Evolutionary conservation across 2,797 vertebrate species (phyloP).

Genomic region (Serranus cabrilla): DNA sequence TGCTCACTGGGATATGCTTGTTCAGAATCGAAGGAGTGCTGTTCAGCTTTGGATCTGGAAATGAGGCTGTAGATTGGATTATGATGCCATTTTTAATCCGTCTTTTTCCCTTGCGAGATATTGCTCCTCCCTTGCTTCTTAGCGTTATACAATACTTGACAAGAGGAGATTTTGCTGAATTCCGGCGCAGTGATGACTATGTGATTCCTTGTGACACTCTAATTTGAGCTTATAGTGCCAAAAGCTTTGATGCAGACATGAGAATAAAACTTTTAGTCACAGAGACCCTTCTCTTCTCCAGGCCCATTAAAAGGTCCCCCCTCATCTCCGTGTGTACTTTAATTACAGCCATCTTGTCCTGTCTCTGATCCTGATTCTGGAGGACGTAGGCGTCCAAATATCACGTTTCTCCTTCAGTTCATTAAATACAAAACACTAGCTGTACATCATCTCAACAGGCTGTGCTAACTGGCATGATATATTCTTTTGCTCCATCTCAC

Average conservation of each 20-base stretch:
- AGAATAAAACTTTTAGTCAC: constrained; percentile 78
- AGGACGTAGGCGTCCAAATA: constrained; percentile 30
- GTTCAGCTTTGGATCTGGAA: constrained; percentile 79
- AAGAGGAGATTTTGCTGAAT: constrained; percentile 79
- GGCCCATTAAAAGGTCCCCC: constrained; percentile 68
- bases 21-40: constrained; percentile 67
- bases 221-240: constrained; percentile 77
- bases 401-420: constrained; percentile 46
- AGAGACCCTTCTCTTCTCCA: constrained; percentile 57
- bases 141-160: constrained; percentile 81
- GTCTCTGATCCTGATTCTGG: constrained; percentile 63
- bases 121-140: constrained; percentile 79
- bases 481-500: constrained; percentile 2
- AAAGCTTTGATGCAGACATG: constrained; percentile 76
- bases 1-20: constrained; percentile 63
- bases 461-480: constrained; percentile 23
- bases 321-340: constrained; percentile 67
- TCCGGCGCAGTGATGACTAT: constrained; percentile 67
- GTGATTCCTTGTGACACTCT: constrained; percentile 79
- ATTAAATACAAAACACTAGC: constrained; percentile 61
- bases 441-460: constrained; percentile 30
- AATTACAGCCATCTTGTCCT: constrained; percentile 68
- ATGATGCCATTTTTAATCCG: constrained; percentile 85
- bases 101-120: constrained; percentile 79
- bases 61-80: constrained; percentile 85